Percentiles rank a stretch among this genome's conserved stretches.
These are phyloP conservation scores for Rhineura floridana DNA, from an alignment of 2,113 vertebrate species.

Conservation along the genomic window DNA sequence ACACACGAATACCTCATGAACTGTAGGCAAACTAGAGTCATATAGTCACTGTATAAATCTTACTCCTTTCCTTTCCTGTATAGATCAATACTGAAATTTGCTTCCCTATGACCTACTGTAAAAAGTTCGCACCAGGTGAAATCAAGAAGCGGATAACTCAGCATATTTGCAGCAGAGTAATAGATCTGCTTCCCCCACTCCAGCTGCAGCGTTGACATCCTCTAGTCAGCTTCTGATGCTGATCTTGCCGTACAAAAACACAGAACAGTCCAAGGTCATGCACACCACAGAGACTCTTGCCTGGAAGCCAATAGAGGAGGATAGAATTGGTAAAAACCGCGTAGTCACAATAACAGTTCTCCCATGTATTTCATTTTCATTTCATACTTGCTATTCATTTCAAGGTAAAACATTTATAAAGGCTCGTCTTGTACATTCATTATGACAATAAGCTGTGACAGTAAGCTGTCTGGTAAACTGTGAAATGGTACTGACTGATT, in stretches of 20 bases:
- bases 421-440: not conserved
- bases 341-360: conserved; percentile 11
- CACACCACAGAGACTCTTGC: not conserved
- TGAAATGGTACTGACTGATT: not conserved
- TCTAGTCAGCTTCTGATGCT: not conserved
- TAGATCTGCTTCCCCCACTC: conserved; percentile 4
- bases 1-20: not conserved
- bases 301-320: not conserved
- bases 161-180: not conserved
- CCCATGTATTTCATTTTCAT: not conserved
- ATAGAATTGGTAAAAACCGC: not conserved
- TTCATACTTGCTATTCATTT: not conserved
- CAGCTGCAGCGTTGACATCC: not conserved
- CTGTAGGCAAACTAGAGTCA: not conserved
- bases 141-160: not conserved
- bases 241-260: not conserved
- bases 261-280: conserved; percentile 10
- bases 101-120: not conserved
- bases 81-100: conserved; percentile 27
- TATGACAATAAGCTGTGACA: not conserved
- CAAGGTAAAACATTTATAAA: not conserved
- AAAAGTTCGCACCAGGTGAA: not conserved
- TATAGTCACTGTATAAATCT: not conserved
- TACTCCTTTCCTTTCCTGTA: not conserved
- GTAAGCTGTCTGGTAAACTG: not conserved